A percentile compares a stretch with the other conserved stretches of the same genome.
Conservation (phyloP, 1,140 invertebrate genomes). For the Caenorhabditis latens region DNA sequence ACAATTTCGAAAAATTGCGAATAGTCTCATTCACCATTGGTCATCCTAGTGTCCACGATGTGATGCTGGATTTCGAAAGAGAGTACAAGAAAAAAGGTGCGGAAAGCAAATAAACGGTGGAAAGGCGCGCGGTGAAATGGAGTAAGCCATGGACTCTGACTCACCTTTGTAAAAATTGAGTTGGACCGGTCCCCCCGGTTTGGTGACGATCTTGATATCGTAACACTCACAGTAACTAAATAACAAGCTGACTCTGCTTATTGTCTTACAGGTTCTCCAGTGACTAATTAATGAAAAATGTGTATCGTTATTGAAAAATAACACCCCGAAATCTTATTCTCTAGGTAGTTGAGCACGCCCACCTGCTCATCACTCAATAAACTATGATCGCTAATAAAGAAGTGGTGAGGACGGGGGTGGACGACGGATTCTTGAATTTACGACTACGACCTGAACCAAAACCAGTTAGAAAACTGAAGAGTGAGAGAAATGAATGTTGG, state of each 20-base stretch:
- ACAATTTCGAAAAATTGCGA: slow-evolving; percentile 37
- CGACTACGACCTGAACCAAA: neutral
- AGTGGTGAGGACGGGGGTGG: neutral
- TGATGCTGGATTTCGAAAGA: slow-evolving; percentile 54
- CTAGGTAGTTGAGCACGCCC: no score
- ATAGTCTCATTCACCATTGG: slow-evolving; percentile 30
- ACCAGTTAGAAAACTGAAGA: neutral
- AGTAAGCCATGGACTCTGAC: slow-evolving; percentile 1
- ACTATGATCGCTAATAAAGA: neutral
- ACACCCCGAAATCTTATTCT: no score
- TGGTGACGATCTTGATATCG: neutral
- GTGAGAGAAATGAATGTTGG: neutral
- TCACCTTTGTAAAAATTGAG: slow-evolving; percentile 36
- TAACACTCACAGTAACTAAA: no score
- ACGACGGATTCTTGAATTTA: slow-evolving; percentile 33
- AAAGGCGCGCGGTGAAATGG: slow-evolving; percentile 22
- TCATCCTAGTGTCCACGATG: slow-evolving; percentile 33
- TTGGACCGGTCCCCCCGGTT: neutral
- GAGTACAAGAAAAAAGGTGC: slow-evolving; percentile 40
- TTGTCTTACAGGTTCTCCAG: no score
- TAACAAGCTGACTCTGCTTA: no score
- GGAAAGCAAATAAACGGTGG: slow-evolving; percentile 34
- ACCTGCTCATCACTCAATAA: neutral
- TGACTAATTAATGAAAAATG: no score
- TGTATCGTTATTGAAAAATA: no score